These are phyloP conservation scores for Naja naja DNA, from an alignment of 2,113 vertebrate species.

Conservation along the genomic window DNA sequence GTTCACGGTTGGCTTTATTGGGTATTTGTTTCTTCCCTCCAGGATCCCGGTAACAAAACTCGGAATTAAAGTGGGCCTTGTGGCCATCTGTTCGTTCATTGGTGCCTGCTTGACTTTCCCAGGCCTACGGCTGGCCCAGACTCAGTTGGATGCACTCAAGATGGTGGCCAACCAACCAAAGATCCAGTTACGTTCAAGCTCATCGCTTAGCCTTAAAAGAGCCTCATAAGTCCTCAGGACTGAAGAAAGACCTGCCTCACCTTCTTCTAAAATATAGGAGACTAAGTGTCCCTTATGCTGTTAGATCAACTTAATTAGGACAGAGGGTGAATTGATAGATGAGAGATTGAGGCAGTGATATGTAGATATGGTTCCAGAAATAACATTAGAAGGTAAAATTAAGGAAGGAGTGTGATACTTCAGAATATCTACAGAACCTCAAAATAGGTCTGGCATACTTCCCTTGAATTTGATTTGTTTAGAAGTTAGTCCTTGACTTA, in stretches of 20 bases:
- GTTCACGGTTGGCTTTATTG: not conserved
- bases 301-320: not conserved
- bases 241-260: not conserved
- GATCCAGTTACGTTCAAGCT: constrained; percentile 74
- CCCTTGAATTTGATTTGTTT: too few species aligned
- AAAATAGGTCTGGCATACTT: not conserved
- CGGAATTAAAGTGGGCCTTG: constrained; percentile 81
- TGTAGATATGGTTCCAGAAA: not conserved
- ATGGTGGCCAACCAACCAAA: constrained; percentile 77
- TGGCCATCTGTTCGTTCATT: constrained; percentile 80
- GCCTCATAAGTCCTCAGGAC: fast-evolving
- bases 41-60: constrained; percentile 85
- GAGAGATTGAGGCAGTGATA: not conserved
- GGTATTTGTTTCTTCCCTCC: not conserved
- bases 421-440: not conserved
- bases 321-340: not conserved
- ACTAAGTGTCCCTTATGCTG: not conserved
- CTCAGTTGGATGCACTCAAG: constrained; percentile 84
- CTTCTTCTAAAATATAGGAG: not conserved
- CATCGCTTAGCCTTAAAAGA: not conserved
- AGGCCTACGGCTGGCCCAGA: constrained; percentile 91
- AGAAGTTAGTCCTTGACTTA: too few species aligned
- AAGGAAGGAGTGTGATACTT: not conserved
- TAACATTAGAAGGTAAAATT: not conserved
- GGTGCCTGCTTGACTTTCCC: constrained; percentile 91